Evolutionary conservation across 1,140 invertebrate genomes (phyloP), one percentile per base, ranked within the genome.

Genomic region (Philopotamus ludificatus): DNA sequence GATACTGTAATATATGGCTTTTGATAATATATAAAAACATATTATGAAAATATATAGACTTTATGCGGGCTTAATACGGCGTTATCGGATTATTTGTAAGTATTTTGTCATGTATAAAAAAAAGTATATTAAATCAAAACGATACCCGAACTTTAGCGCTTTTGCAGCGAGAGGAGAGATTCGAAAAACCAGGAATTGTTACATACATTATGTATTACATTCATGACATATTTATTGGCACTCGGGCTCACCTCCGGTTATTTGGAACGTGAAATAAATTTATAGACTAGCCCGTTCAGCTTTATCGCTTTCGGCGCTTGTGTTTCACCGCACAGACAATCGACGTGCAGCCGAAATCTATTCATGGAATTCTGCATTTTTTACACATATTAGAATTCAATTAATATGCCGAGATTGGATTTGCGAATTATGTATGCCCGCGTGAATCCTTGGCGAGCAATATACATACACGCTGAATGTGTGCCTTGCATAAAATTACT

Each of bases 151-250:
- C n/a, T n/a, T n/a, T n/a, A 8, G 45, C 41, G 16, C 51, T 54
- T 20, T 41, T 41, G 54, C 41, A 58, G 25, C 41, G 54, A 58
- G n/a, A 4, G 12, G 28, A 7, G 28, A 4, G 57, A 47, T 60
- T 60, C 26, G 57, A 21, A 9, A 58, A 41, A 60, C 44, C 54
- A 26, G 42, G 57, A 47, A 60, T 60, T 47, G 57, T 60, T 60
- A 41, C 57, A 60, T 60, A 60, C 57, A 60, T 60, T 47, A 47
- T 60, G 39, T 60, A 60, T 60, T 34, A n/a, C 42, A 10, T 47
- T 47, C 23, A 25, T 25, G 57, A 22, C 57, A 60, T 60, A 60
- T 60, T 60, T 60, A 60, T 60, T 42, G 57, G 57, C 57, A 47
- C 42, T 47, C 42, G 15, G 4, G n/a, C 28, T 47, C 42, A 12